Evolutionary conservation across 2,797 vertebrate species (phyloP), one percentile per base, ranked within the genome.

Genomic region (Antennarius maculatus): DNA sequence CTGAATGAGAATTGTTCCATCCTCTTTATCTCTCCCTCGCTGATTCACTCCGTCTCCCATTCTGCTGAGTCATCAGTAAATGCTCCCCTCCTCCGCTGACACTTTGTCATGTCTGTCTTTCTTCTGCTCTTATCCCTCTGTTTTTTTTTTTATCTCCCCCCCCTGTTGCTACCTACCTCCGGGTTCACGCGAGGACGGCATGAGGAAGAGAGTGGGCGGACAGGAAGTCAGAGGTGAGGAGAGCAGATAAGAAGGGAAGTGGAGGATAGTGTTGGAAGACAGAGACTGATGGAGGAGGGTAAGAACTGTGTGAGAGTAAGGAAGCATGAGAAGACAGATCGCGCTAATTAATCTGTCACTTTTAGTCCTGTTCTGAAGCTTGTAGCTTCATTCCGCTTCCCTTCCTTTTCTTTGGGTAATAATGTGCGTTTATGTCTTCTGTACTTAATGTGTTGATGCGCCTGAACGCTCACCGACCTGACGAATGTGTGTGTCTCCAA

Each of bases 301-400:
- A 45, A 48, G 45, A 65, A 45, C 31, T 61, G 39, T 71, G 62
- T 57, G 50, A 58, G 74, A 43, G 55, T 69, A 74, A 61, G 61
- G 68, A 79, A 83, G 82, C 76, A 34, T 70, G 42, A 81, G 43
- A 61, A 70, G 66, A 70, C 59, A 71, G 68, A 84, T 74, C 68
- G 77, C 82, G 71, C 69, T 85, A 77, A 85, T 86, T 79, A 79
- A 39, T 68, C 60, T 63, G 65, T 79, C 80, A 80, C 72, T 61
- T 81, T 79, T 71, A 54, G 51, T 66, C 42, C 66, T 37, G 50
- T 53, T 46, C 53, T 39, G 37, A 3, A 8, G 9, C 37, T 39
- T 39, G 31, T 34, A 34, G 31, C 31, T 34, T 34, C 8, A 39
- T 39, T 39, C 37, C 37, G 37, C 67, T 39, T 54, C 53, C 55